Base-by-base conservation (phyloP, 2,113 vertebrate species). In the Centrocercus urophasianus region DNA sequence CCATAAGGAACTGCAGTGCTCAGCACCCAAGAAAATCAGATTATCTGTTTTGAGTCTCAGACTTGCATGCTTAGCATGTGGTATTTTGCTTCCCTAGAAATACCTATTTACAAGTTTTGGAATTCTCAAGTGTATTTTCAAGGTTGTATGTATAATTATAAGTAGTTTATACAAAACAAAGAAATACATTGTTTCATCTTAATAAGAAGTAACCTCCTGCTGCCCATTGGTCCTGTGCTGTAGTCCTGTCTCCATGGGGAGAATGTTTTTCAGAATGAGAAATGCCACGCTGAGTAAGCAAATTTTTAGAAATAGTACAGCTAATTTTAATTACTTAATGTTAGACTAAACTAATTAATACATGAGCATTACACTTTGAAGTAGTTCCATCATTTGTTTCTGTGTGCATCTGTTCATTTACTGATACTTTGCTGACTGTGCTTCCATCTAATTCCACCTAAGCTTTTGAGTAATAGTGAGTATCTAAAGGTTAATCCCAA, bases 401-500 rank as follows among this genome's bases (percentile, higher is more conserved):
- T 87, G 7, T 69, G 89, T 42, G 2, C 71, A 66, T 82, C 32
- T 69, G 28, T 28, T 66, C 8, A 14, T 36, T 10, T 19, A 89
- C n/a, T 36, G 57, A 42, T 72, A 45, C 14, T 87, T 66, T 64
- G 70, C 88, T 80, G 71, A 88, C 61, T 69, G 1, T 71, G 43
- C 67, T 84, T 59, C 30, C 32, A 8, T 86, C 14, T 38, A 43
- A 77, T 91, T 63, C 74, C 47, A 56, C 42, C 40, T 22, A 42
- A 85, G 4, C 27, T 86, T 32, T 30, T 47, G 21, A 86, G 28
- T 28, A 56, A n/a, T 36, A 36, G 43, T 34, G 52, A 86, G 60
- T 70, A 90, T 69, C 67, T 83, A 82, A 94, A 95, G 73, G 88
- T 90, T 97, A 87, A 93, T 96, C 69, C 75, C 54, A 67, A 59